Conservation (phyloP, 2,113 vertebrate species). For the Loxodonta africana region DNA sequence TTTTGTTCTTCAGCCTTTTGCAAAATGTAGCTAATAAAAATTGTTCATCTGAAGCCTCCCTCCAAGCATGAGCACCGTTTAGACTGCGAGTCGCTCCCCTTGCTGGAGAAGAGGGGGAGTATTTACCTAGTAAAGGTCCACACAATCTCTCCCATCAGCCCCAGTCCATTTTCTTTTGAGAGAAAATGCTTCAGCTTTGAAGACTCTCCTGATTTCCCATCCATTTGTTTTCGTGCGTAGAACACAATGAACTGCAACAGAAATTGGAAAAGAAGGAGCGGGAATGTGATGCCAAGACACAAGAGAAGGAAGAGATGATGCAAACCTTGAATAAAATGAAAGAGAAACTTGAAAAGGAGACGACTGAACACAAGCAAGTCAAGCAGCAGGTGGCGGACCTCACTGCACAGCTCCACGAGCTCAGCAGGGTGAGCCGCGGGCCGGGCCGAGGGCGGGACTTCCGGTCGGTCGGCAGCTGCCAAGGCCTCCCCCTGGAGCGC, state of each 20-base stretch:
- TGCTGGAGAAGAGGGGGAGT: not conserved
- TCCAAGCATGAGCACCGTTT: not conserved
- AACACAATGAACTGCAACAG: slow-evolving; percentile 97
- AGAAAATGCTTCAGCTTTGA: not conserved
- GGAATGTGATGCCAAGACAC: slow-evolving; percentile 98
- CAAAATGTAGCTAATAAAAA: not conserved
- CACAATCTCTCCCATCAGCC: not conserved
- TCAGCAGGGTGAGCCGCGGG: slow-evolving; percentile 92
- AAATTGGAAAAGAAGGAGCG: slow-evolving; percentile 98
- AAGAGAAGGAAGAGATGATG: slow-evolving; percentile 99
- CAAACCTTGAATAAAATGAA: slow-evolving; percentile 99
- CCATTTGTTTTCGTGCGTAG: slow-evolving; percentile 83
- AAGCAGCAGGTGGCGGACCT: slow-evolving; percentile 98
- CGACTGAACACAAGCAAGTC: slow-evolving; percentile 95
- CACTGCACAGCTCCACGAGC: slow-evolving; percentile 93
- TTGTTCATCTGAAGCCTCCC: not conserved
- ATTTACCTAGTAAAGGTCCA: not conserved
- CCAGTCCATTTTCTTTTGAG: not conserved
- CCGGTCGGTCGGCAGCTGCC: fast-evolving
- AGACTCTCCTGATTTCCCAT: slow-evolving; percentile 22
- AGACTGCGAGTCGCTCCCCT: not conserved
- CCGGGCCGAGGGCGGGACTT: slow-evolving; percentile 30
- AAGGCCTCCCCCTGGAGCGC: fast-evolving
- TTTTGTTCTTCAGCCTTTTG: not conserved
- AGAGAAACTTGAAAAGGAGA: slow-evolving; percentile 98